Percentiles rank a stretch among this genome's conserved stretches.
Conservation (phyloP, 2,888 invertebrate species). For the Caenorhabditis plicata region DNA sequence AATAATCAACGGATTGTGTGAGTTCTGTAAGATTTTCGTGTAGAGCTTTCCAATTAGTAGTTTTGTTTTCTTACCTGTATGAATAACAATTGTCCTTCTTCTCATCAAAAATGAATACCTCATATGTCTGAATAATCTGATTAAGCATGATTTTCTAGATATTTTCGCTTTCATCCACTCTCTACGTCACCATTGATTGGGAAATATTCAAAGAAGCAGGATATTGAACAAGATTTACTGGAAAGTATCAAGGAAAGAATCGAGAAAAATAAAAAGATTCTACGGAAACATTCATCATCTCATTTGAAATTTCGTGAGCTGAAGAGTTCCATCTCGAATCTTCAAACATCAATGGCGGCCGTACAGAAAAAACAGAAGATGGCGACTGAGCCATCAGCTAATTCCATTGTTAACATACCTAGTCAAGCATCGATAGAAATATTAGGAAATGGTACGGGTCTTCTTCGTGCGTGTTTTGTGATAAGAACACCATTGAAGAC, state of each 20-base stretch:
- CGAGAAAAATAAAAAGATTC: conserved; percentile 19
- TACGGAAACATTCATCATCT: conserved; percentile 29
- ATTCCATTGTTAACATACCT: conserved; percentile 41
- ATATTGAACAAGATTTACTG: conserved; percentile 21
- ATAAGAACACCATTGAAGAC: conserved; percentile 54
- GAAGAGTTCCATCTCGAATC: conserved; percentile 29
- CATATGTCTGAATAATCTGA: no score
- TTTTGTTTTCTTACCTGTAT: no score
- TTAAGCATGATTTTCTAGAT: no score
- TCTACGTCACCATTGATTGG: no score
- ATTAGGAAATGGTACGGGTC: conserved; percentile 60
- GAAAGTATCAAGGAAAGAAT: conserved; percentile 23
- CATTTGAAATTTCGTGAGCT: conserved; percentile 45
- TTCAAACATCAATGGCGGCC: conserved; percentile 40
- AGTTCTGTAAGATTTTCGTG: no score
- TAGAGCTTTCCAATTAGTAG: no score
- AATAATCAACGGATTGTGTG: no score
- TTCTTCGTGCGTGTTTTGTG: conserved; percentile 51
- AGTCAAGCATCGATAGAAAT: conserved; percentile 45
- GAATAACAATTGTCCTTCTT: no score
- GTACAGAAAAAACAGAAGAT: conserved; percentile 42
- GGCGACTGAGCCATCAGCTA: conserved; percentile 26
- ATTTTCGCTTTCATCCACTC: no score
- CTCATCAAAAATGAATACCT: no score
- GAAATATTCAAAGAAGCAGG: no score